Conservation (phyloP, 1,140 invertebrate species). For the Pachyrhynchus sulphureomaculatus region DNA sequence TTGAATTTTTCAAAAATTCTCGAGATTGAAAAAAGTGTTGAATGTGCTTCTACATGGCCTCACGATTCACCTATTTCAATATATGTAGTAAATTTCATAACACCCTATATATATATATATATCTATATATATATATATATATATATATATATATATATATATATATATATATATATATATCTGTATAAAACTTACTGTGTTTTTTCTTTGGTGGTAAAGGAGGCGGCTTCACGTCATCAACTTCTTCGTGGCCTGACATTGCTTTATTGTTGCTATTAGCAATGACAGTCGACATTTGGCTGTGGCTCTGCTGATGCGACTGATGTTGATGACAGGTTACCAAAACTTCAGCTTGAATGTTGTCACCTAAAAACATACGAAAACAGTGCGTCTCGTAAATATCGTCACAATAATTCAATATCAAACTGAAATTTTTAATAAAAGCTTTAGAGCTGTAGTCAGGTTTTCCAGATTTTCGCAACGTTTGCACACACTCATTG, state of each 20-base stretch:
- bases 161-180: too few relatives aligned
- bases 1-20: too few relatives aligned
- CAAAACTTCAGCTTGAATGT: slow-evolving; percentile 52
- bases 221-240: slow-evolving; percentile 70
- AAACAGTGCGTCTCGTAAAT: not conserved
- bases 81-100: too few relatives aligned
- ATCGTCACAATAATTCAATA: not conserved
- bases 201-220: slow-evolving; percentile 89
- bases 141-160: too few relatives aligned
- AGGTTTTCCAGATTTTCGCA: too few relatives aligned
- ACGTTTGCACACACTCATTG: too few relatives aligned
- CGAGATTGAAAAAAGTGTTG: too few relatives aligned
- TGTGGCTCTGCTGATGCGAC: slow-evolving; percentile 38
- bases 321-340: slow-evolving; percentile 58
- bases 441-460: too few relatives aligned
- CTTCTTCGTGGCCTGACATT: not conserved
- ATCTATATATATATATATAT: too few relatives aligned
- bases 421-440: not conserved
- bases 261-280: not conserved
- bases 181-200: slow-evolving; percentile 75
- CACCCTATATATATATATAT: too few relatives aligned
- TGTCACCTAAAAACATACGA: slow-evolving; percentile 29
- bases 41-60: too few relatives aligned
- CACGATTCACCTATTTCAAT: too few relatives aligned
- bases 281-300: not conserved